Evolutionary conservation across 2,797 vertebrate genomes (phyloP).

Genomic region (Thaleichthys pacificus): DNA sequence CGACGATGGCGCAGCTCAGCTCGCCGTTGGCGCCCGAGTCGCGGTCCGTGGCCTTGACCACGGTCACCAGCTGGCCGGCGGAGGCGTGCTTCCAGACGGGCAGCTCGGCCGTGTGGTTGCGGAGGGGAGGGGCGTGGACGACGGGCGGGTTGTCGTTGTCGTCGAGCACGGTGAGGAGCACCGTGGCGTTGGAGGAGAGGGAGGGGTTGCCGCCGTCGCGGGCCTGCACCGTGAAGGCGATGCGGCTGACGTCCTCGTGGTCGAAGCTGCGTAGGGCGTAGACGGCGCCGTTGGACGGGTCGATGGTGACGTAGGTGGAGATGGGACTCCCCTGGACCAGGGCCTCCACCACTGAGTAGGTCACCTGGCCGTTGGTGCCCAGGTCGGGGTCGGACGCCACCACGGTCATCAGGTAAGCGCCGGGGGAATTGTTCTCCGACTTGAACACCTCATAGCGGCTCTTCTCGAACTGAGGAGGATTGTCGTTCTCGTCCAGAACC

Average conservation of each 20-base stretch:
- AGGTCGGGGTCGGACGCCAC: constrained; percentile 92
- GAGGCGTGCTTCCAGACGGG: constrained; percentile 86
- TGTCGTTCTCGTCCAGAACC: constrained; percentile 95
- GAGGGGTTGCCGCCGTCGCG: constrained; percentile 83
- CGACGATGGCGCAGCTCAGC: constrained; percentile 84
- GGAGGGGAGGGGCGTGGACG: constrained; percentile 83
- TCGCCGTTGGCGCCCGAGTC: constrained; percentile 95
- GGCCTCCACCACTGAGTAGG: constrained; percentile 88
- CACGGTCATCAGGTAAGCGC: constrained; percentile 90
- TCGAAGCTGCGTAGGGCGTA: constrained; percentile 93
- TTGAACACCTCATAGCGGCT: constrained; percentile 91
- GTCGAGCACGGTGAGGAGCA: constrained; percentile 89
- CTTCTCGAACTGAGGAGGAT: constrained; percentile 92
- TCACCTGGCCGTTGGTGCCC: constrained; percentile 93
- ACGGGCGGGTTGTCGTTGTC: constrained; percentile 93
- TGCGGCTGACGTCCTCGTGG: constrained; percentile 89
- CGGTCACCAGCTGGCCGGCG: constrained; percentile 82
- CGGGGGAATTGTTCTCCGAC: constrained; percentile 94
- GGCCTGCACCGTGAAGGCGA: constrained; percentile 88
- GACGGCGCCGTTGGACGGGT: constrained; percentile 91
- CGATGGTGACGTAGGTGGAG: constrained; percentile 93
- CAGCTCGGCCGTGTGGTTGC: constrained; percentile 88
- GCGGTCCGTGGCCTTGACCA: constrained; percentile 86
- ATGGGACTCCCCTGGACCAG: constrained; percentile 83
- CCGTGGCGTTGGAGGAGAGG: constrained; percentile 84